Conservation (phyloP, 2,888 invertebrate species). For the Rotaria socialis region DNA sequence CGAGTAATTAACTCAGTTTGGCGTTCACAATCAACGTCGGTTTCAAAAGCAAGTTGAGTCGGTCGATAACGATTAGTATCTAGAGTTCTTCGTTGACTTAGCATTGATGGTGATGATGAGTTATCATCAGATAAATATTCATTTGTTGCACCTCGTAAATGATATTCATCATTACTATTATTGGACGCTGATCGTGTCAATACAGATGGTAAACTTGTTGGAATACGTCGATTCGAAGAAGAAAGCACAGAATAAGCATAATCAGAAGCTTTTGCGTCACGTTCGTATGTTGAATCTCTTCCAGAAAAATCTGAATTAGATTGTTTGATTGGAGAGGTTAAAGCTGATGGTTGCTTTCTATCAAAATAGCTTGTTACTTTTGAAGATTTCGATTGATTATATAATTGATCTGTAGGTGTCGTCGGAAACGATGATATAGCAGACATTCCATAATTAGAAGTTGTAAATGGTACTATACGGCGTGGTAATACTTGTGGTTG, state of each 20-base stretch:
- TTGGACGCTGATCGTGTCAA: not conserved
- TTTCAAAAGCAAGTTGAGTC: not conserved
- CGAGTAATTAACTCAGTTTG: not conserved
- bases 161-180: not conserved
- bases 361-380: not conserved
- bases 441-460: not conserved
- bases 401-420: not conserved
- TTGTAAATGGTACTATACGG: not conserved
- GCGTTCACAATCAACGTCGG: not conserved
- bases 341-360: not conserved
- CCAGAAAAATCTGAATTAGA: not conserved
- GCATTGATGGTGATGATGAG: constrained; percentile 19
- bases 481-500: not conserved
- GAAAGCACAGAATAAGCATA: not conserved
- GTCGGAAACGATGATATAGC: not conserved
- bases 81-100: not conserved
- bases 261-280: not conserved
- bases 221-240: not conserved
- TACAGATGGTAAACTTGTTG: not conserved
- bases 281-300: not conserved
- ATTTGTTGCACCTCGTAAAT: not conserved
- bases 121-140: constrained; percentile 6
- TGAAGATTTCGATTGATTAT: not conserved
- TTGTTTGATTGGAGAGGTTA: not conserved
- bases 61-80: not conserved